Percentiles rank a stretch among this genome's conserved stretches.
Evolutionary conservation across 2,888 invertebrate genomes (phyloP).

Genomic region (Acanthacorydalis orientalis): DNA sequence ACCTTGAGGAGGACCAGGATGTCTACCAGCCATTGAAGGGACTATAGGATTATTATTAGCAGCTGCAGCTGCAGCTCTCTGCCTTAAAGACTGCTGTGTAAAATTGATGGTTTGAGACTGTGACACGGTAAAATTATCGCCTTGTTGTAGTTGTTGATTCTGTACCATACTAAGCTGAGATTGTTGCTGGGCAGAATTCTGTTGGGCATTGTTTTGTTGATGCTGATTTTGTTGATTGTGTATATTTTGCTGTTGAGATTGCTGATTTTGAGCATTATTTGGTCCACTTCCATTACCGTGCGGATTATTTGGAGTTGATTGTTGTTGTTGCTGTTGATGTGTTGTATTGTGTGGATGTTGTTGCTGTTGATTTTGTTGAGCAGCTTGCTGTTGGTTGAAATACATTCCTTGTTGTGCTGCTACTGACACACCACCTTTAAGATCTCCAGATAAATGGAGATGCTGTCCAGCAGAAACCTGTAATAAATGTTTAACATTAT

Average conservation of each 20-base stretch:
- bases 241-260: constrained; percentile 15
- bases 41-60: constrained; percentile 12
- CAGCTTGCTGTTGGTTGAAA: constrained; percentile 30
- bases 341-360: constrained; percentile 8
- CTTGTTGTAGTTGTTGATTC: constrained; percentile 22
- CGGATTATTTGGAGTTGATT: constrained; percentile 17
- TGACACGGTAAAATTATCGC: constrained; percentile 54
- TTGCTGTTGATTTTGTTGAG: constrained; percentile 14
- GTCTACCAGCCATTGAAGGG: not conserved
- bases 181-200: constrained; percentile 1
- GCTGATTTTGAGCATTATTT: constrained; percentile 13
- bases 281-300: constrained; percentile 19
- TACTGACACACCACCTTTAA: constrained; percentile 58
- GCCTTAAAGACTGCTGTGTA: constrained; percentile 51
- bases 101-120: constrained; percentile 79
- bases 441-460: constrained; percentile 56
- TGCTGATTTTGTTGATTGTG: constrained; percentile 22
- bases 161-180: constrained; percentile 8
- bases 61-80: constrained; percentile 28
- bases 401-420: constrained; percentile 78
- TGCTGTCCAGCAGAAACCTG: constrained; percentile 80
- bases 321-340: constrained; percentile 25
- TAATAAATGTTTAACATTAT: too few species aligned
- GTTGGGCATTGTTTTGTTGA: constrained; percentile 20
- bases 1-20: constrained; percentile 8